These are phyloP conservation scores for Archocentrus centrarchus DNA, from an alignment of 2,113 vertebrate genomes.

Conservation along the genomic window DNA sequence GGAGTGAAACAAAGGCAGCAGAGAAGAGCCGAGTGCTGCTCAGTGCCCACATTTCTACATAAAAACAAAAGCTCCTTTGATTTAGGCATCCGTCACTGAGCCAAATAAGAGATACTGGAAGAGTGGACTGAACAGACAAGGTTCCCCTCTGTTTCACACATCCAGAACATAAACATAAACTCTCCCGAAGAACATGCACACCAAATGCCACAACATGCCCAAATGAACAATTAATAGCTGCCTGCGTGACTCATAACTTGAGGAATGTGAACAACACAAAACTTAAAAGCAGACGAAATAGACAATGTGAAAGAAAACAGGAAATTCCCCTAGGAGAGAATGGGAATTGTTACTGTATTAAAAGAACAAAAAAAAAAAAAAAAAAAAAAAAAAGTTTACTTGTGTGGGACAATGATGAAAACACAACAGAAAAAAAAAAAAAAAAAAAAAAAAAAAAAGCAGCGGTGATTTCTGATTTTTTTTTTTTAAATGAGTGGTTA, in stretches of 20 bases:
- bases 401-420: too few species aligned
- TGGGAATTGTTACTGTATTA: not conserved
- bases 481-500: not conserved
- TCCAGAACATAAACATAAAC: constrained; percentile 26
- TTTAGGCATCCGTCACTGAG: constrained; percentile 40
- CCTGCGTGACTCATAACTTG: constrained; percentile 6
- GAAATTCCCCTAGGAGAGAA: not conserved
- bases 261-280: not conserved
- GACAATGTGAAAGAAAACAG: not conserved
- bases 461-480: not conserved
- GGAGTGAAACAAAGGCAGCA: constrained; percentile 56
- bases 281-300: not conserved
- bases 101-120: constrained; percentile 43
- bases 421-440: not conserved
- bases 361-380: not conserved
- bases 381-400: too few species aligned
- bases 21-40: constrained; percentile 34
- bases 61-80: constrained; percentile 78
- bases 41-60: constrained; percentile 69
- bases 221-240: not conserved
- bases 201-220: constrained; percentile 20
- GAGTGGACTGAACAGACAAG: constrained; percentile 53
- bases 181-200: not conserved
- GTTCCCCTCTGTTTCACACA: constrained; percentile 52
- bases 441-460: not conserved